phyloP scores from a whole-genome alignment of 2,113 vertebrate species.

The Phalacrocorax brasilianus region DNA sequence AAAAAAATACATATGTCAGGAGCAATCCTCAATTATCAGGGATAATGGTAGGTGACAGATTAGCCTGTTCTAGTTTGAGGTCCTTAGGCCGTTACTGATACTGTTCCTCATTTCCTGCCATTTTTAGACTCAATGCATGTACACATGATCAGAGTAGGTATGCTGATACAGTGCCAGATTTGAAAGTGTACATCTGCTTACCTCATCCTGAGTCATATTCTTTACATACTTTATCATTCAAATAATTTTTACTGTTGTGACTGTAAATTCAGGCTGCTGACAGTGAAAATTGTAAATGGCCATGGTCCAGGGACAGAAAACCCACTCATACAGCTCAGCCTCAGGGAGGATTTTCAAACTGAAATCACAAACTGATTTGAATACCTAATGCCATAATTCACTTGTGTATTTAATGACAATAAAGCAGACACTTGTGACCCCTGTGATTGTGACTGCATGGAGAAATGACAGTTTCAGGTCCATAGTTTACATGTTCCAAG shows the following conservation, averaged over 20 bases:
- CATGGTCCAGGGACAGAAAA: neutral
- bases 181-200: neutral
- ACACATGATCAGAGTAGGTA: neutral
- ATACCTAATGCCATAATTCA: neutral
- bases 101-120: neutral
- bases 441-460: neutral
- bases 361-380: neutral
- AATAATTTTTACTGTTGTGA: neutral
- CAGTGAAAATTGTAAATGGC: neutral
- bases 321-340: neutral
- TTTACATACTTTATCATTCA: neutral
- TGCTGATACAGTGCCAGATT: neutral
- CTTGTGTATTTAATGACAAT: neutral
- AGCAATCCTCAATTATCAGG: neutral
- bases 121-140: neutral
- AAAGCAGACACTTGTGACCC: neutral
- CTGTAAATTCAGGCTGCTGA: neutral
- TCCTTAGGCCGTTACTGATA: neutral
- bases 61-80: neutral
- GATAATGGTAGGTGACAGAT: neutral
- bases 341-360: neutral
- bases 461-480: neutral
- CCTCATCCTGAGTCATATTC: neutral
- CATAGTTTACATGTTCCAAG: neutral
- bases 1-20: neutral